These are phyloP conservation scores for Sinodicranocentrus sp. DNA, from an alignment of 2,888 invertebrate genomes.

Conservation along the genomic window DNA sequence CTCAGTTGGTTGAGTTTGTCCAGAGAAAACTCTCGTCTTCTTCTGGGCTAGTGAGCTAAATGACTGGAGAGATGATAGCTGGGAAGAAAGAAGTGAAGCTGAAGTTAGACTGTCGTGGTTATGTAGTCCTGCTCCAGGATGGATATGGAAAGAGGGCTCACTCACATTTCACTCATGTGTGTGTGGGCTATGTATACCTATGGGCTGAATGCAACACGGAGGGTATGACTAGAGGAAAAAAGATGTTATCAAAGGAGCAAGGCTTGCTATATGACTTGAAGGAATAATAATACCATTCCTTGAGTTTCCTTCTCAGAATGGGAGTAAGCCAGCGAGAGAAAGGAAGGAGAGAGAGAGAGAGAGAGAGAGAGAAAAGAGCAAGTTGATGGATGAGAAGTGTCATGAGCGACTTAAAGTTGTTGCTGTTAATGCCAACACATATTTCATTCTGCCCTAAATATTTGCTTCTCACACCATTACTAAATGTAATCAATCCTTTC, in stretches of 20 bases:
- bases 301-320: too few relatives aligned
- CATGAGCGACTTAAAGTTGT: slow-evolving; percentile 74
- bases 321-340: too few relatives aligned
- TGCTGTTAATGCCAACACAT: slow-evolving; percentile 75
- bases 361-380: slow-evolving; percentile 55
- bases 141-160: too few relatives aligned
- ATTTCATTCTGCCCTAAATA: slow-evolving; percentile 74
- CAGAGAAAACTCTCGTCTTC: background rate
- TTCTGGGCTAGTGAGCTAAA: slow-evolving; percentile 44
- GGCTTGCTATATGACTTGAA: too few relatives aligned
- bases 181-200: too few relatives aligned
- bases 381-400: slow-evolving; percentile 73
- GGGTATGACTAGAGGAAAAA: too few relatives aligned
- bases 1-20: background rate
- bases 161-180: too few relatives aligned
- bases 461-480: slow-evolving; percentile 72
- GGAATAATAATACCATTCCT: too few relatives aligned
- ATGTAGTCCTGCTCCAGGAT: too few relatives aligned
- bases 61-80: slow-evolving; percentile 18
- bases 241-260: too few relatives aligned
- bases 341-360: background rate
- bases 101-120: too few relatives aligned
- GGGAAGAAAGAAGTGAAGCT: background rate
- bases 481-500: slow-evolving; percentile 72
- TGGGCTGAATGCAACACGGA: too few relatives aligned